Percentiles rank a stretch among this genome's conserved stretches.
Conservation (phyloP, 2,797 vertebrate species). For the Sebastes vulpes region DNA sequence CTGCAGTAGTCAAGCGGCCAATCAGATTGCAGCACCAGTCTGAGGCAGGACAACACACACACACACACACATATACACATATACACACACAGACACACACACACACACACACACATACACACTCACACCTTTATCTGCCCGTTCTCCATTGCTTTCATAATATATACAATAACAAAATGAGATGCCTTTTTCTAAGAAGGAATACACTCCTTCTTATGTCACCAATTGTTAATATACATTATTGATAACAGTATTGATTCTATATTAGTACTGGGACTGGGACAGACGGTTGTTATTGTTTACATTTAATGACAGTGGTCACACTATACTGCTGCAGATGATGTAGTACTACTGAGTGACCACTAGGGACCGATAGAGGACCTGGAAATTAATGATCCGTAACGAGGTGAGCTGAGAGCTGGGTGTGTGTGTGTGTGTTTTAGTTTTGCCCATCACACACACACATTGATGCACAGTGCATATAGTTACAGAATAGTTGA, state of each 20-base stretch:
- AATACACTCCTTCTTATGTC: background rate
- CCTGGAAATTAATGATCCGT: constrained; percentile 20
- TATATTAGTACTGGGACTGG: background rate
- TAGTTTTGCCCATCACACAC: background rate
- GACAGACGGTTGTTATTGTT: background rate
- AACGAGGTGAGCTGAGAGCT: background rate
- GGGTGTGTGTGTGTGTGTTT: constrained; percentile 5
- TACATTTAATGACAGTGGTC: background rate
- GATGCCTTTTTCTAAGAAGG: background rate
- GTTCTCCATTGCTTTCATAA: constrained; percentile 17
- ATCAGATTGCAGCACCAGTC: constrained; percentile 69
- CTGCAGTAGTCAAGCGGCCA: constrained; percentile 77
- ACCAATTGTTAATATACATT: background rate
- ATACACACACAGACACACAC: background rate
- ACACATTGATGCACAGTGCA: background rate
- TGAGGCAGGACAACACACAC: constrained; percentile 40
- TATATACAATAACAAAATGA: background rate
- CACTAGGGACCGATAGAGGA: constrained; percentile 71
- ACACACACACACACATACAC: background rate
- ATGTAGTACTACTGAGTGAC: constrained; percentile 55
- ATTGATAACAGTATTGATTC: background rate
- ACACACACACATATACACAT: constrained; percentile 1
- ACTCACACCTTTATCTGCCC: background rate
- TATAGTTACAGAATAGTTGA: background rate
- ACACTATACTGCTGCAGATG: constrained; percentile 1